These are phyloP conservation scores for Acipenser transmontanus DNA, from an alignment of 2,797 vertebrate species.

Conservation along the genomic window DNA sequence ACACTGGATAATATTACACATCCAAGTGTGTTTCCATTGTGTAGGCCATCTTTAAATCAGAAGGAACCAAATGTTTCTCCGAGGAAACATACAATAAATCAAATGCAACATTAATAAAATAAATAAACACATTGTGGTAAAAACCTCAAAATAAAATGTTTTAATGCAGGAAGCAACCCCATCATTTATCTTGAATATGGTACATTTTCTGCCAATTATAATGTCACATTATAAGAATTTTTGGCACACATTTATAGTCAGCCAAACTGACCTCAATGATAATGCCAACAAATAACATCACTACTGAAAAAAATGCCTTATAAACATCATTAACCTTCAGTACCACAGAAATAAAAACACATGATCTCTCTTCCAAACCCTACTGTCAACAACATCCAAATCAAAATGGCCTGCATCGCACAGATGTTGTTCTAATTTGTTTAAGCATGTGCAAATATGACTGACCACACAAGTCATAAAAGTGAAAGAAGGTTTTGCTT, in stretches of 20 bases:
- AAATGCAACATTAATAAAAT: background rate
- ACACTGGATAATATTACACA: background rate
- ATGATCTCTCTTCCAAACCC: conserved; percentile 33
- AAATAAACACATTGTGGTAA: too few relatives aligned
- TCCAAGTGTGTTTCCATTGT: background rate
- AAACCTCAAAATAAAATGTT: too few relatives aligned
- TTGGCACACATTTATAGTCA: background rate
- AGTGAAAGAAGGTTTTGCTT: conserved; percentile 69
- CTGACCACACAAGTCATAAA: conserved; percentile 58
- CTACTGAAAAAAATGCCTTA: conserved; percentile 36
- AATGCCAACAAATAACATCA: background rate
- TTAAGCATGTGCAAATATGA: conserved; percentile 69
- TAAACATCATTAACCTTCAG: conserved; percentile 48
- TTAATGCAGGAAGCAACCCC: too few relatives aligned
- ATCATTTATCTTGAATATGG: too few relatives aligned
- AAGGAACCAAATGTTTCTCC: background rate
- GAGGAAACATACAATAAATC: background rate
- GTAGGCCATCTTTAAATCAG: background rate
- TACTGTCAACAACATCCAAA: conserved; percentile 64
- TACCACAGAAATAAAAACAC: conserved; percentile 43
- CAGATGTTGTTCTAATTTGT: conserved; percentile 69
- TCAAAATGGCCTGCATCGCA: conserved; percentile 55
- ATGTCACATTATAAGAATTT: background rate
- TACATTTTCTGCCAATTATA: background rate
- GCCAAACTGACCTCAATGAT: background rate